phyloP scores from a whole-genome alignment of 2,888 invertebrate species.

The Polymixis flavicincta region DNA sequence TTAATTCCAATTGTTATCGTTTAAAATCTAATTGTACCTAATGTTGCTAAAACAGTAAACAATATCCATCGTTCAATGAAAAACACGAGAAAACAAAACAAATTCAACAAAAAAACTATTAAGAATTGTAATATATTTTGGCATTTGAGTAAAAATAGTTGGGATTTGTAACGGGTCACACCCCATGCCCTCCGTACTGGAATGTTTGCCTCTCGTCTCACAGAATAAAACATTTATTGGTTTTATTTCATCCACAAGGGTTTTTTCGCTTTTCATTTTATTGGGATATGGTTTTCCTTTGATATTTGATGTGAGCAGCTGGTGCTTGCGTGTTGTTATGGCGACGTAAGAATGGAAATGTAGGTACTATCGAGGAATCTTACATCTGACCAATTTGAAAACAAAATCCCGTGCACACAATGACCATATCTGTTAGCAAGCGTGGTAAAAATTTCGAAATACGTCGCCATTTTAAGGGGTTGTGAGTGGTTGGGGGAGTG shows the following conservation, averaged over 20 bases:
- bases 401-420: too few species aligned
- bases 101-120: constrained; percentile 21
- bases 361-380: too few species aligned
- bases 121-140: constrained; percentile 42
- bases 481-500: too few species aligned
- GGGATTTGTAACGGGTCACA: constrained; percentile 39
- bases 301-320: constrained; percentile 28
- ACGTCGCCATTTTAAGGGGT: too few species aligned
- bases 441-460: too few species aligned
- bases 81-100: neutral
- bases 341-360: neutral
- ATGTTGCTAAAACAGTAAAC: neutral
- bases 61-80: neutral
- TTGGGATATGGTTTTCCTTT: constrained; percentile 21
- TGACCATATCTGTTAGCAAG: too few species aligned
- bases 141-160: constrained; percentile 38
- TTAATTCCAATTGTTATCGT: neutral
- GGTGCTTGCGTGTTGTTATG: neutral
- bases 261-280: constrained; percentile 26
- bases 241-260: constrained; percentile 28
- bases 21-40: neutral
- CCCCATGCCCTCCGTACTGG: constrained; percentile 21
- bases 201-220: constrained; percentile 35
- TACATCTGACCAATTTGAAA: too few species aligned
- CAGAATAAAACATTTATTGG: constrained; percentile 50